Base-by-base conservation (phyloP, 2,113 vertebrate species). In the Dromaius novaehollandiae region DNA sequence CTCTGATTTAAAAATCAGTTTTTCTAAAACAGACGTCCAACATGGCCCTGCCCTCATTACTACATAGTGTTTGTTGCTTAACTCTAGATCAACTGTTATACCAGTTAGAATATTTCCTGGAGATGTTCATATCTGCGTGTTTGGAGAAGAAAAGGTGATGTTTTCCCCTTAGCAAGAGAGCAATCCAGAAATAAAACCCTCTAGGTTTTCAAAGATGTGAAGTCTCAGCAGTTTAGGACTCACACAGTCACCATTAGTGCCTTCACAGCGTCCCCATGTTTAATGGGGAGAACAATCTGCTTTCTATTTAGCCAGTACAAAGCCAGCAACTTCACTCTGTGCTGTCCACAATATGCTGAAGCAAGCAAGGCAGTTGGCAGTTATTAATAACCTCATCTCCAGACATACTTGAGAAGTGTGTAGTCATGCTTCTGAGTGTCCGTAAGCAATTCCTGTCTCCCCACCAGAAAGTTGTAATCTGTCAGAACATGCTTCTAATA, bases 361-460 rank as follows among this genome's bases (percentile, higher is more conserved):
- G 89, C 66, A 84, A 88, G 88, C 81, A 48, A 79, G 36, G 82
- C 44, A 1, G 8, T 25, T 80, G 90, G 94, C 86, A 93, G 94
- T 91, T 95, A 96, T 92, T 96, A 96, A 94, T 93, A 95, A 77
- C 44, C 24, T 50, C 66, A 50, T 93, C 90, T 89, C 86, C 89
- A 96, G 96, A 91, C 70, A 25, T 44, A 71, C 74, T 68, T 77
- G 46, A 92, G 70, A 92, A 89, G 53, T 66, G 53, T 73, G 81
- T 30, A 84, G 83, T 87, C 96, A 90, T 3, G 5, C 73, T 89
- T 78, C 86, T 84, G 80, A 94, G 93, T 70, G 50, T 94, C 95
- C 82, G 94, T 46, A 90, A 94, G 85, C 76, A 81, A 81, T 88
- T 90, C 79, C 64, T 3, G 1, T 88, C 88, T 95, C 86, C 76